Evolutionary conservation across 2,888 invertebrate species (phyloP).

Genomic region (Micoletzkya japonica): DNA sequence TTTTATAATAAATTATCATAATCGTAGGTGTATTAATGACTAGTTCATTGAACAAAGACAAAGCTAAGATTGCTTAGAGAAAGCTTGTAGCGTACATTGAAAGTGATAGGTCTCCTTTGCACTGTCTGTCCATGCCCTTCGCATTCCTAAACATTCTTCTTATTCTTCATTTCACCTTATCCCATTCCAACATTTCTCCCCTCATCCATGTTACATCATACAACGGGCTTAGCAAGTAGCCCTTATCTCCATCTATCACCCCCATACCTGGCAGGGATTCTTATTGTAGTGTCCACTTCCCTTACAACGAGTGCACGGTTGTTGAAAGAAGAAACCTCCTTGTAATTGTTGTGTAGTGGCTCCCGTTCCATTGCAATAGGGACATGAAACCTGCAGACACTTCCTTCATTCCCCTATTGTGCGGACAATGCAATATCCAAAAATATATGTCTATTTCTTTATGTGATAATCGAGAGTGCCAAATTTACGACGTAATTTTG

Average conservation of each 20-base stretch:
- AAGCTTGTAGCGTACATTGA: no score
- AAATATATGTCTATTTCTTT: not conserved
- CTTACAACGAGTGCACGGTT: conserved; percentile 88
- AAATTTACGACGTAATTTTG: no score
- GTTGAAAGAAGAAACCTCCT: conserved; percentile 71
- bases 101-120: conserved; percentile 73
- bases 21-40: no score
- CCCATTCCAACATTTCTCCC: no score
- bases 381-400: conserved; percentile 73
- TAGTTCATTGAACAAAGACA: no score
- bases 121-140: conserved; percentile 86
- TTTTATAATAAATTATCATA: no score
- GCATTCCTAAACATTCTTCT: conserved; percentile 78
- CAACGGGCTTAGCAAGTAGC: no score
- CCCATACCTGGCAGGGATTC: conserved; percentile 28
- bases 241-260: not conserved
- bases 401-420: not conserved
- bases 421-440: no score
- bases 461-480: not conserved
- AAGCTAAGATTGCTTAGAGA: conserved; percentile 65
- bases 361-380: conserved; percentile 92
- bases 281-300: conserved; percentile 85
- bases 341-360: conserved; percentile 73
- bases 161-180: no score
- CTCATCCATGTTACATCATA: conserved; percentile 70